Base-by-base conservation (phyloP, 2,888 invertebrate genomes). In the Agrenia bidenticulata region DNA sequence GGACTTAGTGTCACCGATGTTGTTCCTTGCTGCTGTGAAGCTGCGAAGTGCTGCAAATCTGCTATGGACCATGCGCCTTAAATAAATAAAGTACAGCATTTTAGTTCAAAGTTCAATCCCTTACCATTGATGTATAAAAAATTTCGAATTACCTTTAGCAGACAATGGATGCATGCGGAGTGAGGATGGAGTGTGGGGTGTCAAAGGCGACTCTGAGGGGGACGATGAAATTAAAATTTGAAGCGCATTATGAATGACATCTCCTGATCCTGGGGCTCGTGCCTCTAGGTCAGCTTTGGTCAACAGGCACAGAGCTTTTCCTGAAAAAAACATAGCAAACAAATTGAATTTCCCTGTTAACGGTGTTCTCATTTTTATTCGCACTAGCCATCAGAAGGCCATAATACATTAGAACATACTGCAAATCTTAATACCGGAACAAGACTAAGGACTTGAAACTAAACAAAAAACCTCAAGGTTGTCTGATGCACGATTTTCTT, bases 201-300 rank as follows among this genome's bases (percentile, higher is more conserved):
- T 76, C 66, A 76, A 69, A 60, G 76, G 76, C 56, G 75, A 76
- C 53, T 76, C 76, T 45, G 57, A 57, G 27, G 72, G 66, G 65
- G 70, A 69, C 26, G 76, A 69, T 60, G 70, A 72, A 61, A 92
- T 88, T 67, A 94, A 82, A 84, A 94, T 88, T 80, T 92, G 90
- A 53, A 96, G 84, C 37, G 94, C 92, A 81, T 96, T 96, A 83
- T 93, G 94, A 69, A 96, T 83, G 21, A 96, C 90, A 80, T 96
- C 96, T 1, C 96, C 96, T 37, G 93, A 92, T 21, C 92, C 90
- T 0, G 95, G 94, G 76, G 93, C 92, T 64, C 96, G 85, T 79
- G 94, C 94, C 26, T 90, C 90, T 76, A 96, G 86, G 81, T 96
- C 95, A 17, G 87, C 87, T 80, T 94, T 89, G 54, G 91, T 94